These are phyloP conservation scores for Anthonomus grandis DNA, from an alignment of 1,140 invertebrate genomes.

Conservation along the genomic window DNA sequence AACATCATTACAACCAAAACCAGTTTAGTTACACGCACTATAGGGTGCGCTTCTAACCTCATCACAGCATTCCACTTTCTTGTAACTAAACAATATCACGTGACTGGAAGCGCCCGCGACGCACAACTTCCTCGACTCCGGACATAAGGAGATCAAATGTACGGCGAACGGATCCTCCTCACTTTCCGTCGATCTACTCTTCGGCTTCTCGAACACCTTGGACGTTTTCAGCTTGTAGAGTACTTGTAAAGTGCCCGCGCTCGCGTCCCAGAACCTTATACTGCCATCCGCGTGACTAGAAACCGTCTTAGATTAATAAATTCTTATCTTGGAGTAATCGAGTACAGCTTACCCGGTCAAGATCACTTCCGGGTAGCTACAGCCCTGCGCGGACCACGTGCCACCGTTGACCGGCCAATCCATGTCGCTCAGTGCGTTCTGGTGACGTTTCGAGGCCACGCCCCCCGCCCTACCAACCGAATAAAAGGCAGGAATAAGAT, in stretches of 20 bases:
- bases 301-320: constrained; percentile 6
- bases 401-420: constrained; percentile 95
- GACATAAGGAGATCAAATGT: constrained; percentile 86
- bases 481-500: constrained; percentile 89
- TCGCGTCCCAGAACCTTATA: constrained; percentile 97
- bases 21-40: background rate
- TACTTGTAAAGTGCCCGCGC: constrained; percentile 87
- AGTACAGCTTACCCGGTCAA: constrained; percentile 74
- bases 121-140: constrained; percentile 85
- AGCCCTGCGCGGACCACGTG: constrained; percentile 89
- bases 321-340: background rate
- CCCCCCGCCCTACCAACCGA: constrained; percentile 53
- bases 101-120: constrained; percentile 89
- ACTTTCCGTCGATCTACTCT: constrained; percentile 50
- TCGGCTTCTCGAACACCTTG: constrained; percentile 84
- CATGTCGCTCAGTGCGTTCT: constrained; percentile 92
- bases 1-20: background rate
- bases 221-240: constrained; percentile 97
- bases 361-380: constrained; percentile 95
- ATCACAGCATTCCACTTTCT: constrained; percentile 80
- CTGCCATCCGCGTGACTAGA: constrained; percentile 93
- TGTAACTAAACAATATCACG: constrained; percentile 93
- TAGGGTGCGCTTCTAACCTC: constrained; percentile 65
- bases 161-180: constrained; percentile 91
- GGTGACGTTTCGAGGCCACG: constrained; percentile 56